Percentiles rank a stretch among this genome's conserved stretches.
These are phyloP conservation scores for Onychostruthus taczanowskii DNA, from an alignment of 2,113 vertebrate genomes.

Conservation along the genomic window DNA sequence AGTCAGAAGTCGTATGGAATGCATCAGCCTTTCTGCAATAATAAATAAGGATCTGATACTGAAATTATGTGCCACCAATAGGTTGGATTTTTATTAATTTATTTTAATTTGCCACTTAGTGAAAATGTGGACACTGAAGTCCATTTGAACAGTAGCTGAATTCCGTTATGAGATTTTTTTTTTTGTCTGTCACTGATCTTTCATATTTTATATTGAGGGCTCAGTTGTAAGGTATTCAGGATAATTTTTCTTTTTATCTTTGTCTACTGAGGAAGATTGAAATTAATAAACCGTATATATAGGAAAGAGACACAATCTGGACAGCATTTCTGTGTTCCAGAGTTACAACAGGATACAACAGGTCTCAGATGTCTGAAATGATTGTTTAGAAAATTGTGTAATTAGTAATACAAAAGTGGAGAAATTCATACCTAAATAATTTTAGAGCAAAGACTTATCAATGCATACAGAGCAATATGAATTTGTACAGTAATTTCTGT, in stretches of 20 bases:
- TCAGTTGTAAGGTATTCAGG: not conserved
- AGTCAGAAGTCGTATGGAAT: not conserved
- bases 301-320: not conserved
- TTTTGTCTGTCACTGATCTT: not conserved
- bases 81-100: not conserved
- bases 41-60: not conserved
- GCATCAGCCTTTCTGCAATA: not conserved
- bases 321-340: not conserved
- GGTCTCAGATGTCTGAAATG: not conserved
- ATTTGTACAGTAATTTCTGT: not conserved
- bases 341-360: not conserved
- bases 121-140: not conserved
- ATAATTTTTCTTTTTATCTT: not conserved
- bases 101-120: not conserved
- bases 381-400: not conserved
- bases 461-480: not conserved
- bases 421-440: not conserved
- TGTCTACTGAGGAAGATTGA: not conserved
- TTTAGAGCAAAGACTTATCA: not conserved
- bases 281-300: not conserved
- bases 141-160: not conserved
- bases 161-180: not conserved
- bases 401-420: not conserved
- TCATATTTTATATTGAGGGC: not conserved
- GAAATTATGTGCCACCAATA: not conserved